Percentiles rank a stretch among this genome's conserved stretches.
phyloP scores from a whole-genome alignment of 1,140 invertebrate species.

The Atopsyche davidsoni region DNA sequence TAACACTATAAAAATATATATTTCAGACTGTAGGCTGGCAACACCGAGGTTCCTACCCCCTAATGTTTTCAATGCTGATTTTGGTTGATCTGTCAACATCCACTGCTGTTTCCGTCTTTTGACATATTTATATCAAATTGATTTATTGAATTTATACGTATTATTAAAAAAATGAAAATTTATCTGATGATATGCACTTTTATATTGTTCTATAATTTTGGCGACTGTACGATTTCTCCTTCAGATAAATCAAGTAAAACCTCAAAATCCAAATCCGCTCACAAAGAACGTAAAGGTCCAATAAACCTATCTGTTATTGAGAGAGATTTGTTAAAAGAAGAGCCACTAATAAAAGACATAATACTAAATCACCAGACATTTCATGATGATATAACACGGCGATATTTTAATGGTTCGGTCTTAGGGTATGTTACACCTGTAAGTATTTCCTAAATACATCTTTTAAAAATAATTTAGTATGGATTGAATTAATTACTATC shows the following conservation, averaged over 20 bases:
- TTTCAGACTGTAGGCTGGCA: too few species aligned
- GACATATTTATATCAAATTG: conserved; percentile 1
- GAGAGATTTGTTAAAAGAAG: conserved; percentile 60
- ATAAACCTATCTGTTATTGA: conserved; percentile 61
- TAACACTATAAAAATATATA: too few species aligned
- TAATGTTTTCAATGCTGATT: too few species aligned
- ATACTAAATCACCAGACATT: conserved; percentile 68
- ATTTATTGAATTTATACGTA: conserved; percentile 3
- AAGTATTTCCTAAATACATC: too few species aligned
- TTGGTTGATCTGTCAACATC: too few species aligned
- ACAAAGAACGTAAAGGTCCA: conserved; percentile 53
- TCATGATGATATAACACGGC: conserved; percentile 58
- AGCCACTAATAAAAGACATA: conserved; percentile 64
- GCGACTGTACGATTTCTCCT: conserved; percentile 47
- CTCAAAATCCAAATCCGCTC: conserved; percentile 36
- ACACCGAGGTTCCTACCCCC: too few species aligned
- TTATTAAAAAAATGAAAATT: conserved; percentile 14
- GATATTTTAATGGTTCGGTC: conserved; percentile 64
- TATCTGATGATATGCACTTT: conserved; percentile 5
- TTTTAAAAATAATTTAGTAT: too few species aligned
- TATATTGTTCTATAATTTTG: conserved; percentile 13
- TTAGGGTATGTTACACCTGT: conserved; percentile 90
- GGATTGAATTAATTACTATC: too few species aligned
- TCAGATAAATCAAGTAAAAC: conserved; percentile 45
- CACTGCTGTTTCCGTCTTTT: too few species aligned